Percentiles rank a stretch among this genome's conserved stretches.
These are phyloP conservation scores for Luperina testacea DNA, from an alignment of 2,888 invertebrate genomes.

Conservation along the genomic window DNA sequence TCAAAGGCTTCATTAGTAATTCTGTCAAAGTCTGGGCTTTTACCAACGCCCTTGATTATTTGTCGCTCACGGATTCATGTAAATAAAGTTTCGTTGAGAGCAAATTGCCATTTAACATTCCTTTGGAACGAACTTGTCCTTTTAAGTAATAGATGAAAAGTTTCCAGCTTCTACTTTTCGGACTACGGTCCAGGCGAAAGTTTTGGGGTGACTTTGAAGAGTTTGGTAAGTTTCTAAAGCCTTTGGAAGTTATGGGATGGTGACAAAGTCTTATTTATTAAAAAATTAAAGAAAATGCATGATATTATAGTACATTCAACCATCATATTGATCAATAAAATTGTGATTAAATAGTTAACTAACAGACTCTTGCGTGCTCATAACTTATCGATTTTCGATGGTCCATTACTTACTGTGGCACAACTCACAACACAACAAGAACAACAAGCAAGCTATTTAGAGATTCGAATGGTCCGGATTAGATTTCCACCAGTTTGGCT, in stretches of 20 bases:
- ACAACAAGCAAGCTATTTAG: slow-evolving; percentile 19
- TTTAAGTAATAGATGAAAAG: slow-evolving; percentile 19
- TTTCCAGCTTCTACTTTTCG: slow-evolving; percentile 32
- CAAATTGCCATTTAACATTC: slow-evolving; percentile 52
- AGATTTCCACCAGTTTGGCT: slow-evolving; percentile 20
- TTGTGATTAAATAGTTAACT: not conserved
- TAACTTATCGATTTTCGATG: slow-evolving; percentile 38
- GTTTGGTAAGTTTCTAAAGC: not conserved
- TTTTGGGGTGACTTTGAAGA: slow-evolving; percentile 27
- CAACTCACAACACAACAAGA: slow-evolving; percentile 13
- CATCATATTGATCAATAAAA: slow-evolving; percentile 9
- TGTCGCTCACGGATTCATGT: slow-evolving; percentile 28
- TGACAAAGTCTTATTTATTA: not conserved
- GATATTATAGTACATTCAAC: not conserved
- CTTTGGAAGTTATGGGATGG: not conserved
- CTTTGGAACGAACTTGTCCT: slow-evolving; percentile 30
- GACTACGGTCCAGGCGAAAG: slow-evolving; percentile 4
- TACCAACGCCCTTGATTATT: slow-evolving; percentile 47
- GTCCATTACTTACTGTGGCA: slow-evolving; percentile 9
- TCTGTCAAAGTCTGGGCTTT: slow-evolving; percentile 36
- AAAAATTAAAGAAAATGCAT: not conserved
- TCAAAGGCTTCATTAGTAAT: slow-evolving; percentile 55
- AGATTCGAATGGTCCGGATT: slow-evolving; percentile 21
- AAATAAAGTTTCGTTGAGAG: slow-evolving; percentile 36
- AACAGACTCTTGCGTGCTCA: not conserved